These are phyloP conservation scores for Ennomos fuscantarius DNA, from an alignment of 2,888 invertebrate species.

Conservation along the genomic window DNA sequence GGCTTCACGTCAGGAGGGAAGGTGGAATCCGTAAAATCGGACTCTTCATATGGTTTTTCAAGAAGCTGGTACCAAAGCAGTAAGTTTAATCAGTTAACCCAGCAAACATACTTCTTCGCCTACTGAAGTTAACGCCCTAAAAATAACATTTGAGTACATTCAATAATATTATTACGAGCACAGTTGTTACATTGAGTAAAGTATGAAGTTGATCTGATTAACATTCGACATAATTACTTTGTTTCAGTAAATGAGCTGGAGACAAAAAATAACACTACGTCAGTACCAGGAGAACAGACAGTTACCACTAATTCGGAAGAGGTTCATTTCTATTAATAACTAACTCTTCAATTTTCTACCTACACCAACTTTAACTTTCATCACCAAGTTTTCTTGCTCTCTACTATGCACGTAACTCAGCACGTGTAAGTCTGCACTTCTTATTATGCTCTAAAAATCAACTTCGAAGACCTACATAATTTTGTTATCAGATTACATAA, in stretches of 20 bases:
- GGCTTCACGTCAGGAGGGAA: slow-evolving; percentile 71
- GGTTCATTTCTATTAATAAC: slow-evolving; percentile 55
- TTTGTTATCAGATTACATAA: no score
- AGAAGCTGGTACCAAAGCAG: slow-evolving; percentile 79
- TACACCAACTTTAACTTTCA: slow-evolving; percentile 13
- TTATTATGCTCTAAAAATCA: not conserved
- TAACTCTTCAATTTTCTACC: slow-evolving; percentile 36
- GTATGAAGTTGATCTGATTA: not conserved
- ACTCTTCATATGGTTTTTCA: slow-evolving; percentile 70
- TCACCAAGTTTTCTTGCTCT: slow-evolving; percentile 15
- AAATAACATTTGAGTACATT: no score
- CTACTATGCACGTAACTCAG: slow-evolving; percentile 22
- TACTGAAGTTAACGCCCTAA: no score
- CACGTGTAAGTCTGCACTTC: slow-evolving; percentile 34
- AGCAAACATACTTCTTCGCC: no score
- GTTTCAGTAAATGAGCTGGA: slow-evolving; percentile 86
- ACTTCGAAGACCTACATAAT: no score
- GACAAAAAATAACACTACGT: slow-evolving; percentile 68
- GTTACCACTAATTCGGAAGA: slow-evolving; percentile 59
- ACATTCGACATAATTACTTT: slow-evolving; percentile 17
- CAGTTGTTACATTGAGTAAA: not conserved
- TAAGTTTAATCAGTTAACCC: slow-evolving; percentile 51
- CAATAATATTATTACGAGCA: no score
- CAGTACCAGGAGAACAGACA: slow-evolving; percentile 70
- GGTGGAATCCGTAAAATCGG: slow-evolving; percentile 61